Base-by-base conservation (phyloP, 2,113 vertebrate species). In the Oncorhynchus kisutch region DNA sequence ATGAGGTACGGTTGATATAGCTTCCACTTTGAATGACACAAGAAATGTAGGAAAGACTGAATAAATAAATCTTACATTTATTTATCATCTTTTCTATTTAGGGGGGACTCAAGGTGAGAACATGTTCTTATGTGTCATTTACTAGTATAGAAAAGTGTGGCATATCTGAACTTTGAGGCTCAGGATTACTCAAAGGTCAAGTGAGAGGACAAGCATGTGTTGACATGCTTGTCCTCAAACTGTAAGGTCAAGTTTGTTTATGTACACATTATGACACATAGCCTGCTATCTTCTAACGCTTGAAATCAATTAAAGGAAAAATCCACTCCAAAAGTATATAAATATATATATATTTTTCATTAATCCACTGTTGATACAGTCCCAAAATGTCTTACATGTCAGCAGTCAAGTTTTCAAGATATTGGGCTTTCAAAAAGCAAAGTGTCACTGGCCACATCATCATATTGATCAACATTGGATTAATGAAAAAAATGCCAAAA, bases 31-130 rank as follows among this genome's bases (percentile, higher is more conserved):
- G 74, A 48, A 80, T 81, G 39, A 62, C 75, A 51, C 59, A 31
- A 67, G 4, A 74, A 77, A 68, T 71, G 51, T 54, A 18, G 51
- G 85, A 86, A 78, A 85, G 81, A 75, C 71, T 39, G 29, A 84
- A 86, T 85, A 80, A 84, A 88, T 88, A 82, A 84, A 88, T 87
- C 51, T 73, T 75, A 71, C 16, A 82, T 89, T 87, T 77, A 73
- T 90, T 88, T 81, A 88, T 92, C 65, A 91, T 85, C 81, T 82
- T 84, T 89, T 88, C 57, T 82, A 87, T 93, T 77, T 51, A 84
- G 87, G 84, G 48, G 79, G 88, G 80, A 85, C 68, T 45, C 60
- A 94, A 93, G 93, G 93, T 96, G 93, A 95, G 92, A 69, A 72
- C 73, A 14, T 3, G 60, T 70, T 86, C 65, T 73, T 80, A 86